A percentile compares a stretch with the other conserved stretches of the same genome.
phyloP scores from a whole-genome alignment of 2,797 vertebrate species.

The Diceros bicornis region DNA sequence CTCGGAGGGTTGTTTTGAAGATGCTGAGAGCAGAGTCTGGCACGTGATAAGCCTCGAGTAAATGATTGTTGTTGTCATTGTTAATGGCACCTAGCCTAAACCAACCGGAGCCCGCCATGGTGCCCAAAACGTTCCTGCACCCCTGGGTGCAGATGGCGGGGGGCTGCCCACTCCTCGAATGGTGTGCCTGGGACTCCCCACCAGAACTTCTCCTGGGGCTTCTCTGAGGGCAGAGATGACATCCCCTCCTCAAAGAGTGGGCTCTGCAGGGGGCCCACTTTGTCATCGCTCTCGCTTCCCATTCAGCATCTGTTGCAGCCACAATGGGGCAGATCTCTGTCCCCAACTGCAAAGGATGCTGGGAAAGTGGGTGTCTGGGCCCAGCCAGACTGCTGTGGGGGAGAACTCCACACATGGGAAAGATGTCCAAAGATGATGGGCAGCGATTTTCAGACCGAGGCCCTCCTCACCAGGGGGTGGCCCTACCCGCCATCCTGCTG shows the following conservation, averaged over 20 bases:
- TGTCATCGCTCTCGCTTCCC: neutral
- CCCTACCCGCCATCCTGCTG: neutral
- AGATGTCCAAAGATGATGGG: neutral
- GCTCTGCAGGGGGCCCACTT: neutral
- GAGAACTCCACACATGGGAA: neutral
- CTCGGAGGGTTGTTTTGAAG: neutral
- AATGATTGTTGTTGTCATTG: neutral
- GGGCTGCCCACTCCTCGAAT: neutral
- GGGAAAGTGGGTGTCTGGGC: neutral
- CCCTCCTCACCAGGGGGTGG: neutral
- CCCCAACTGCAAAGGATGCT: neutral
- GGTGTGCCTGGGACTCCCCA: rapidly evolving
- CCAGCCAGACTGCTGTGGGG: neutral
- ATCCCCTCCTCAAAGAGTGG: neutral
- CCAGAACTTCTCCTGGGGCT: neutral
- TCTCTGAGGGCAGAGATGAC: neutral
- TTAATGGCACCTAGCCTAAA: neutral
- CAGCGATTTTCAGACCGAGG: neutral
- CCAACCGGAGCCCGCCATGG: neutral
- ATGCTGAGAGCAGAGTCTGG: neutral
- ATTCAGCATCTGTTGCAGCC: neutral
- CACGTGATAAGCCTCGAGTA: rapidly evolving
- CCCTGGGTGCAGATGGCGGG: rapidly evolving
- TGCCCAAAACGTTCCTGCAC: neutral
- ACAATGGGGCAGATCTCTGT: neutral